Evolutionary conservation across 1,140 invertebrate species (phyloP), one percentile per base, ranked within the genome.

Genomic region (Eueides isabella): DNA sequence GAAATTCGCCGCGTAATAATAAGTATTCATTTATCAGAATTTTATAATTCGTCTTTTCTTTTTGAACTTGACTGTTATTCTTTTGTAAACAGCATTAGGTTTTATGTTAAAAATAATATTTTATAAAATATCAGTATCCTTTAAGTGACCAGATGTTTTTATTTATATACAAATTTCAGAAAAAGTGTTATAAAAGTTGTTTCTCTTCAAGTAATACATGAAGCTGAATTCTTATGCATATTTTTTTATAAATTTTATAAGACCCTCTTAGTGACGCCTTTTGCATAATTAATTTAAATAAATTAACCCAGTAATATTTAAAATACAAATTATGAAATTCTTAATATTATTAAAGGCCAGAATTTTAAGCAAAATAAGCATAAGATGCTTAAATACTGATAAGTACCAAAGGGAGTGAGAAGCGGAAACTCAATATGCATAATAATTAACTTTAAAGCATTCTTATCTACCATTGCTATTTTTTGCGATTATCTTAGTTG

Each of bases 381-480:
- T 29, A 63, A 63, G 61, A 63, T 63, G 61, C 61, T 31, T 63
- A 31, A 30, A 63, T 19, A 63, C 26, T 31, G 61, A 63, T 63
- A 63, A 63, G 61, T 63, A 14, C 1, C 11, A 30, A 63, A 63
- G 12, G 61, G 61, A 29, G 61, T 63, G 29, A 63, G n/a, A 30
- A 63, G 29, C 61, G 61, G 61, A 63, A 63, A 63, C 29, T 63
- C 29, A 63, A 63, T 63, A 63, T 63, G 61, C 61, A 63, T 63
- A 63, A 16, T 63, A 63, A 63, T 63, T 63, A 63, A 19, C 61
- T 31, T 30, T 63, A 63, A 14, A 63, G 29, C 61, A n/a, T 29
- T 30, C 61, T 63, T 55, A 55, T 55, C 48, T 55, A 23, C 48
- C 7, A 11, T 55, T 55, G 48, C 12, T 55, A 55, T 55, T 55